Conservation (phyloP, 1,140 invertebrate genomes). For the Sinonovacula constricta region DNA sequence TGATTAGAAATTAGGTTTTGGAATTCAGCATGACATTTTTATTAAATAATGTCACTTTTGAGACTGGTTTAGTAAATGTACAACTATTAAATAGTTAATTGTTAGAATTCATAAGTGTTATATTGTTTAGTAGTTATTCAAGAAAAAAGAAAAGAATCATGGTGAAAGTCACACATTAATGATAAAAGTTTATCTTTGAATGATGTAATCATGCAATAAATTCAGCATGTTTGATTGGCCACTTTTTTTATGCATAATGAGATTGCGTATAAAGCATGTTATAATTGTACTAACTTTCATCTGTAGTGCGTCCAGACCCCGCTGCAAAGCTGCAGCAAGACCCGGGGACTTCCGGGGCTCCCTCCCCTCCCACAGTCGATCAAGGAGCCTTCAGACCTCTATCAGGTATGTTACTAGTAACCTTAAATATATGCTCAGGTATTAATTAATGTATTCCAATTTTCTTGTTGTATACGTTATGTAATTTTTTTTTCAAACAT, state of each 20-base stretch:
- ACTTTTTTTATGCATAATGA: not conserved
- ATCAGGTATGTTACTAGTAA: constrained; percentile 76
- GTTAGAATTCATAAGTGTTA: too few species aligned
- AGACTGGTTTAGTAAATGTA: too few species aligned
- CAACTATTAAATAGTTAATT: too few species aligned
- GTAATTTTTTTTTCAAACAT: too few species aligned
- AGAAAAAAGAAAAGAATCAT: too few species aligned
- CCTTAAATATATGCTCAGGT: too few species aligned
- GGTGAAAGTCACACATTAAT: constrained; percentile 9
- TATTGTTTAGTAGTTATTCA: too few species aligned
- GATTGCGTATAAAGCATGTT: not conserved
- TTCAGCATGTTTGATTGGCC: not conserved
- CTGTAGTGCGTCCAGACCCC: constrained; percentile 72
- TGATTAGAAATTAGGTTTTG: too few species aligned
- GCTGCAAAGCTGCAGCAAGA: constrained; percentile 72
- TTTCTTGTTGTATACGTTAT: too few species aligned
- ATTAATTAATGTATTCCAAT: too few species aligned
- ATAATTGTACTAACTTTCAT: not conserved
- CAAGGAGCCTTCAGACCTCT: constrained; percentile 75
- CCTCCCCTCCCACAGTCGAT: constrained; percentile 72
- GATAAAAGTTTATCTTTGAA: not conserved
- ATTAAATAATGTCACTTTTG: too few species aligned
- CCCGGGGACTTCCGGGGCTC: constrained; percentile 73
- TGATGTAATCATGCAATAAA: not conserved
- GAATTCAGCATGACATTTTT: too few species aligned